Conservation (phyloP, 2,888 invertebrate genomes). For the Trichogramma dendrolimi region DNA sequence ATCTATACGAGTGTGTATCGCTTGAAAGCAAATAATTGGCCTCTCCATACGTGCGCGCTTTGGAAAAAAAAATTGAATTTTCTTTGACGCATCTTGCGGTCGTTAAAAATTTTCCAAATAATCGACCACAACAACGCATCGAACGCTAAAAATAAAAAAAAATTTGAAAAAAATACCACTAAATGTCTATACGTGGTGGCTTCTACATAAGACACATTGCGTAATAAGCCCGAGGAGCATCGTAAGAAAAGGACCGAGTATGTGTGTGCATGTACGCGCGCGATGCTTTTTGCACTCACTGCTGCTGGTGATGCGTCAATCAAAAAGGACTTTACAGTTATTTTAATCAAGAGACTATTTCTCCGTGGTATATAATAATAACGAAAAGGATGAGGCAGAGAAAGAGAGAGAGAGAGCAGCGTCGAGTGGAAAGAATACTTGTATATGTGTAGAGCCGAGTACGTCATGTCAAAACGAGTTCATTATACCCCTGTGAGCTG, state of each 20-base stretch:
- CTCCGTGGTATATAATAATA: not conserved
- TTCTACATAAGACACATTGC: conserved; percentile 29
- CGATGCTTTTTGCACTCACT: too few relatives aligned
- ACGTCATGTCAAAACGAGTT: conserved; percentile 46
- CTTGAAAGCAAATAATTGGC: not conserved
- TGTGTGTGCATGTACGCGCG: not conserved
- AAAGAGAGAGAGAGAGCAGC: conserved; percentile 5
- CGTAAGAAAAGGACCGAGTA: not conserved
- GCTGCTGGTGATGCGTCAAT: conserved; percentile 38
- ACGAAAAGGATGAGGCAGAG: conserved; percentile 2
- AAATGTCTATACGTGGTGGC: not conserved
- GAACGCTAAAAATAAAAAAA: too few relatives aligned
- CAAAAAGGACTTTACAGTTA: conserved; percentile 41
- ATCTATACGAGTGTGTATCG: conserved; percentile 7
- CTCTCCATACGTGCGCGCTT: too few relatives aligned
- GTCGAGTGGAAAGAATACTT: not conserved
- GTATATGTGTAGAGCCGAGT: conserved; percentile 3
- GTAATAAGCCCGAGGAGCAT: conserved; percentile 32
- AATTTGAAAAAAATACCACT: too few relatives aligned
- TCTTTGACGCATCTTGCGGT: too few relatives aligned
- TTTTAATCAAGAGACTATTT: conserved; percentile 40
- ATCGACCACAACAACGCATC: too few relatives aligned
- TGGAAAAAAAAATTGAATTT: too few relatives aligned
- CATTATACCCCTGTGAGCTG: conserved; percentile 35
- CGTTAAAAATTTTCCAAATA: too few relatives aligned